phyloP scores from a whole-genome alignment of 2,888 invertebrate genomes.

The Philereme transversata region DNA sequence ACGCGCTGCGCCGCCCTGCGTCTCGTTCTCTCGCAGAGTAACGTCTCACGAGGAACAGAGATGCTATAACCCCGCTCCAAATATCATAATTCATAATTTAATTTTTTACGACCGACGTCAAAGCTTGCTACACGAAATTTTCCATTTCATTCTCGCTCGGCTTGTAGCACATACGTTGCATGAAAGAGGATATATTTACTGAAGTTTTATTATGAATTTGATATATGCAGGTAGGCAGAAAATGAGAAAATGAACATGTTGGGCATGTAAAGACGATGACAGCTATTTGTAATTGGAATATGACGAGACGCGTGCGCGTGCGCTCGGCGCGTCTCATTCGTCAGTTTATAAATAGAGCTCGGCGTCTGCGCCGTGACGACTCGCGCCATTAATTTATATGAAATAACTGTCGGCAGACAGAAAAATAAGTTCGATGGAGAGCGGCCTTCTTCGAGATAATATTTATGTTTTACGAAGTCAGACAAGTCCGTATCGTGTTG shows the following conservation, averaged over 20 bases:
- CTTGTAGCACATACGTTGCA: conserved; percentile 29
- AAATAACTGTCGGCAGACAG: conserved; percentile 83
- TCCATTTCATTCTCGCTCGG: conserved; percentile 58
- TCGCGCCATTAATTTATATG: conserved; percentile 84
- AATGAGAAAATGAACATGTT: conserved; percentile 57
- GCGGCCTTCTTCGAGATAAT: conserved; percentile 80
- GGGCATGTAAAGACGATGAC: conserved; percentile 74
- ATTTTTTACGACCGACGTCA: conserved; percentile 64
- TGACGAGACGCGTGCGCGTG: conserved; percentile 81
- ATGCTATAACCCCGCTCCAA: conserved; percentile 59
- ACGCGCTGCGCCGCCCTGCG: conserved; percentile 70
- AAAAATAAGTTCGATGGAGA: conserved; percentile 81
- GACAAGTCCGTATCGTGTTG: conserved; percentile 62
- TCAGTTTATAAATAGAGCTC: conserved; percentile 82
- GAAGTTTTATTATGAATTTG: conserved; percentile 49
- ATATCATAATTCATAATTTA: conserved; percentile 83
- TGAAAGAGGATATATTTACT: conserved; percentile 40
- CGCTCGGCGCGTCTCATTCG: conserved; percentile 82
- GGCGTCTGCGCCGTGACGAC: conserved; percentile 83
- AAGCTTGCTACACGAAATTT: conserved; percentile 53
- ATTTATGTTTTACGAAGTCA: conserved; percentile 82
- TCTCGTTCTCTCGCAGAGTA: conserved; percentile 63
- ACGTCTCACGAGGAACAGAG: conserved; percentile 65
- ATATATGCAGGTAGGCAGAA: conserved; percentile 55
- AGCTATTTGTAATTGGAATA: conserved; percentile 84